Evolutionary conservation across 2,888 invertebrate genomes (phyloP), one percentile per base, ranked within the genome.

Genomic region (Nemurella pictetii): DNA sequence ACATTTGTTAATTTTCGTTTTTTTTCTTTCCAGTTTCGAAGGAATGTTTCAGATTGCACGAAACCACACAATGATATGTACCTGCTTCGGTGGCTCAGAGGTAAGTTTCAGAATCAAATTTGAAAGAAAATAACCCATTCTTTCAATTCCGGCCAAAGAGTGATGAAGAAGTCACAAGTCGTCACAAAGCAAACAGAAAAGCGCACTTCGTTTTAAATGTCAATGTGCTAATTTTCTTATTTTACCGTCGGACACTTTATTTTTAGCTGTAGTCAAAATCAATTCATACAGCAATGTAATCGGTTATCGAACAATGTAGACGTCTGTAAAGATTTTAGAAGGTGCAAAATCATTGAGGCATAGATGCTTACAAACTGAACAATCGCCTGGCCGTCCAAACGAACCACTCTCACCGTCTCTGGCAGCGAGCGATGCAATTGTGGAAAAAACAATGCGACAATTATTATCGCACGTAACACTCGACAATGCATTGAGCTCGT

Each of bases 61-160:
- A 94, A 93, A 88, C 94, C 95, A 0, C 94, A 95, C 87, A 95
- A 96, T 88, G 96, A 97, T 88, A 93, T 94, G 87, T 96, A 94
- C 90, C 92, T 96, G 29, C 90, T 96, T 5, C 92, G 96, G 87
- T 97, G 96, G 96, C 92, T 97, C 0, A 91, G 94, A 93, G 96
- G 96, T 96, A 91, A 90, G 15, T 73, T 73, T 73, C 73, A 73
- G 26, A 7, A 4, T 73, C n/a, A 73, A 73, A 73, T 3, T 9
- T 32, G 9, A 55, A 55, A 55, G 55, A 55, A n/a, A n/a, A n/a
- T n/a, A n/a, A n/a, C n/a, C n/a, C n/a, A 20, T 55, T 55, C 55
- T 2, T 2, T 20, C 12, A 3, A 55, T 20, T 20, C 20, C 12
- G 55, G 55, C 20, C 55, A 55, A 20, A 12, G 55, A 12, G 55